phyloP scores from a whole-genome alignment of 1,140 invertebrate genomes.

The Megalopta genalis region DNA sequence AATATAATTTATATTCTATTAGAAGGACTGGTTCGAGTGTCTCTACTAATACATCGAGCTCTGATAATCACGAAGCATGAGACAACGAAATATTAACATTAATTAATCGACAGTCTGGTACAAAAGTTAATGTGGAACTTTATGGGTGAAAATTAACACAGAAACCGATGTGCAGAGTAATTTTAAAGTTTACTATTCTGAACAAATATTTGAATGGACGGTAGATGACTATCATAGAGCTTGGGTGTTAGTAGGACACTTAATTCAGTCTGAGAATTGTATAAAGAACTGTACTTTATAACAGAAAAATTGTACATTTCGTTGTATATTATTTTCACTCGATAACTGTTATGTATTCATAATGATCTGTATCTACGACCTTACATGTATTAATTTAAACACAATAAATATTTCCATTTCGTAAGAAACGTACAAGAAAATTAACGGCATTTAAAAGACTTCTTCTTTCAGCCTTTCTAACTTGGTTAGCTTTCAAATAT shows the following conservation, averaged over 20 bases:
- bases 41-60: constrained; percentile 40
- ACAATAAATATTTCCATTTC: constrained; percentile 64
- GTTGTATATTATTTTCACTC: constrained; percentile 72
- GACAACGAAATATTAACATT: constrained; percentile 9
- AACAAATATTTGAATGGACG: not conserved
- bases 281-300: constrained; percentile 61
- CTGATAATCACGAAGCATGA: not conserved
- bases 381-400: constrained; percentile 72
- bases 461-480: too few species aligned
- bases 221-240: not conserved
- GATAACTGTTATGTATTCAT: constrained; percentile 65
- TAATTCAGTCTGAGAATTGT: constrained; percentile 50
- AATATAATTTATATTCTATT: constrained; percentile 52
- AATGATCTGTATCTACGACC: constrained; percentile 60
- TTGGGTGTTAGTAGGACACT: constrained; percentile 50
- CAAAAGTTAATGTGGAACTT: too few species aligned
- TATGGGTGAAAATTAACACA: too few species aligned
- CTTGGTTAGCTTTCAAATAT: too few species aligned
- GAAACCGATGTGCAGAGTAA: too few species aligned
- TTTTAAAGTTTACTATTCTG: too few species aligned
- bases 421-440: constrained; percentile 20
- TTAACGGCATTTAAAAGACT: too few species aligned
- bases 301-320: constrained; percentile 69
- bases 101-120: not conserved
- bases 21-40: constrained; percentile 36